Percentiles rank a stretch among this genome's conserved stretches.
These are phyloP conservation scores for Poecilia latipinna DNA, from an alignment of 2,113 vertebrate species.

Conservation along the genomic window DNA sequence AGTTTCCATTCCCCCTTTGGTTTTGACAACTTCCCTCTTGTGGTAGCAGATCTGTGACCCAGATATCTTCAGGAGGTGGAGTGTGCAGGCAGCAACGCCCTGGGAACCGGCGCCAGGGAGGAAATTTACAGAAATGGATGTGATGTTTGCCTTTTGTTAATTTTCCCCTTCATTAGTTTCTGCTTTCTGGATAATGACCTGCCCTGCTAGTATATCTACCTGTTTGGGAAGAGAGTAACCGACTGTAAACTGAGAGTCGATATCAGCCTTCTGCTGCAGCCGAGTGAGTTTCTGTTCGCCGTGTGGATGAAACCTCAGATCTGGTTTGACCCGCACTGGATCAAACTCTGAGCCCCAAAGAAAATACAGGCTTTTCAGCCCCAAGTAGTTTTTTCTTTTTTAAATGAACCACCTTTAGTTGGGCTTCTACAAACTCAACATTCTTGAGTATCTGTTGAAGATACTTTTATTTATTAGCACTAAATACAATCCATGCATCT, in stretches of 20 bases:
- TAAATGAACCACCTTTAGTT: not conserved
- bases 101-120: constrained; percentile 38
- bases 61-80: constrained; percentile 44
- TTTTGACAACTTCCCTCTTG: constrained; percentile 39
- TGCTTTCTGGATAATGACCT: constrained; percentile 66
- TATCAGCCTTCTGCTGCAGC: constrained; percentile 44
- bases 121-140: constrained; percentile 46
- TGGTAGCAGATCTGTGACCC: constrained; percentile 55
- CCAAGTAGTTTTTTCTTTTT: not conserved
- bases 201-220: constrained; percentile 48
- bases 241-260: constrained; percentile 58
- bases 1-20: not conserved
- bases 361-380: not conserved
- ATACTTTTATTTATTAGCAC: too few species aligned
- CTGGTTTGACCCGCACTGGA: constrained; percentile 32
- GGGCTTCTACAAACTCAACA: too few species aligned
- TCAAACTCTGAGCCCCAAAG: not conserved
- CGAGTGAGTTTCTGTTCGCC: constrained; percentile 18
- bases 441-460: too few species aligned
- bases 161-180: constrained; percentile 77
- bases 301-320: constrained; percentile 31
- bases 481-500: too few species aligned
- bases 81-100: constrained; percentile 28
- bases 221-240: constrained; percentile 42
- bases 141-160: constrained; percentile 70